These are phyloP conservation scores for Drosophila neocordata DNA, from an alignment of 1,140 invertebrate genomes.

Conservation along the genomic window DNA sequence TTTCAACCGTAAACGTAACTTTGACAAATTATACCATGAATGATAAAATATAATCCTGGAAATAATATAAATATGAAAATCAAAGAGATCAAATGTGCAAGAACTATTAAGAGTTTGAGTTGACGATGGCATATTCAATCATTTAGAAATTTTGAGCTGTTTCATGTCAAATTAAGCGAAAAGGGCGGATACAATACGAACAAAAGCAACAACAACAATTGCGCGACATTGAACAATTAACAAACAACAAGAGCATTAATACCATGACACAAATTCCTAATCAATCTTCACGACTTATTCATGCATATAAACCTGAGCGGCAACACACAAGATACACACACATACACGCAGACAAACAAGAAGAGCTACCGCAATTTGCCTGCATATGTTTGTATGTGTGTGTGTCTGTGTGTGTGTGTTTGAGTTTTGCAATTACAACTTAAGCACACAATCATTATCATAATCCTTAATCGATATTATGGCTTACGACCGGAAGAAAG, in stretches of 20 bases:
- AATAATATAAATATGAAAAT: too few species aligned
- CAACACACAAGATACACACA: conserved; percentile 29
- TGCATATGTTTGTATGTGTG: conserved; percentile 6
- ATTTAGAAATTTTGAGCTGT: conserved; percentile 4
- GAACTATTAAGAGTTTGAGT: neutral
- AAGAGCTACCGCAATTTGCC: neutral
- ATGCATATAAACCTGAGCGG: conserved; percentile 64
- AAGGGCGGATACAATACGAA: conserved; percentile 30
- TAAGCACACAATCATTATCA: conserved; percentile 78
- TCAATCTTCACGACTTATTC: conserved; percentile 68
- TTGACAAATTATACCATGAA: too few species aligned
- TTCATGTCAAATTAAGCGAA: conserved; percentile 51
- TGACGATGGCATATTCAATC: neutral
- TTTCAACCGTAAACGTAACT: too few species aligned
- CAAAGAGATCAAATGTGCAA: neutral
- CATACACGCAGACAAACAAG: conserved; percentile 21
- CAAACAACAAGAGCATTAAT: conserved; percentile 54
- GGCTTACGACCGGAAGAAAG: conserved; percentile 48
- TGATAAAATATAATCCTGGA: too few species aligned
- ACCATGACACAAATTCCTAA: conserved; percentile 65
- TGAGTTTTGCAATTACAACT: conserved; percentile 72
- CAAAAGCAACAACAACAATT: neutral
- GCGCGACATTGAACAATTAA: conserved; percentile 62
- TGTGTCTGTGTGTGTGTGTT: conserved; percentile 44
- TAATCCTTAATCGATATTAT: conserved; percentile 79